Evolutionary conservation across 2,797 vertebrate species (phyloP).

Genomic region (Choloepus didactylus): DNA sequence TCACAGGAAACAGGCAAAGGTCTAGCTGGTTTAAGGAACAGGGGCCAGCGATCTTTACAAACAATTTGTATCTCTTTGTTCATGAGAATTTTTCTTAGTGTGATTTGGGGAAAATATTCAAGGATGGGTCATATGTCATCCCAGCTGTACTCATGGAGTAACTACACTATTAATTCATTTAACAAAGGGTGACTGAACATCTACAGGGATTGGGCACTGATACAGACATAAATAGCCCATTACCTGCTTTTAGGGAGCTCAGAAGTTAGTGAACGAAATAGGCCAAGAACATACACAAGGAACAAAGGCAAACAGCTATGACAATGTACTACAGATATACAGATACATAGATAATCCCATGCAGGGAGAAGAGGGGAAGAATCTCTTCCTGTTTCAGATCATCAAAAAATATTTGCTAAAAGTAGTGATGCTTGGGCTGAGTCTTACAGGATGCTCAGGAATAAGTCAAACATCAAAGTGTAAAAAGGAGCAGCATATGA

Average conservation of each 20-base stretch:
- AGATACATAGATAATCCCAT: neutral
- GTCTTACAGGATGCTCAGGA: neutral
- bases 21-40: neutral
- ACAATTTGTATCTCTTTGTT: constrained; percentile 29
- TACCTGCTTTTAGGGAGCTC: constrained; percentile 19
- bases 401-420: neutral
- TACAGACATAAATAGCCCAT: constrained; percentile 34
- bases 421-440: neutral
- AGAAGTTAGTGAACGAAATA: neutral
- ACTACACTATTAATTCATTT: constrained; percentile 11
- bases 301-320: neutral
- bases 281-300: neutral
- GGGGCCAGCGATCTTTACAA: constrained; percentile 39
- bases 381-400: neutral
- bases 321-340: neutral
- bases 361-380: neutral
- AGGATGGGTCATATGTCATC: neutral
- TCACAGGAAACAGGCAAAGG: neutral
- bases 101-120: constrained; percentile 38
- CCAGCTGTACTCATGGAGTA: neutral
- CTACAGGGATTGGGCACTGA: neutral
- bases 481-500: neutral
- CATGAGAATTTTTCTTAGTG: constrained; percentile 38
- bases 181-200: constrained; percentile 31
- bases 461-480: neutral